Conservation (phyloP, 1,140 invertebrate species). For the Drosophila triauraria region DNA sequence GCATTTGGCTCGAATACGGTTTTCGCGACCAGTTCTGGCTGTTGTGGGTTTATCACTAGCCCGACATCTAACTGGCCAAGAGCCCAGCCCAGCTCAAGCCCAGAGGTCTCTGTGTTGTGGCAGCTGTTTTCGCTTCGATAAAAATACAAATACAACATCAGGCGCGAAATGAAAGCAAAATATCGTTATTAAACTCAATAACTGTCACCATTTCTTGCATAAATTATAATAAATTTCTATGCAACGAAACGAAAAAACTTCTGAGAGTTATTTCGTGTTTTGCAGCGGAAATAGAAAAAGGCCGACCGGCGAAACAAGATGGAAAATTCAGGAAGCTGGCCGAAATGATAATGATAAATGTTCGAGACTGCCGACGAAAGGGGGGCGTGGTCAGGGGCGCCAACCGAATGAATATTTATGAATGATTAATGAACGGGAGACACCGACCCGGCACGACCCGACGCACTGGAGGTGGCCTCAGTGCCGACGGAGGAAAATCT, state of each 20-base stretch:
- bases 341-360: conserved; percentile 79
- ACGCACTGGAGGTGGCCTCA: conserved; percentile 16
- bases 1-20: conserved; percentile 59
- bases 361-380: conserved; percentile 22
- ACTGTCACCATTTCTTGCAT: conserved; percentile 65
- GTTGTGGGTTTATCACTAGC: conserved; percentile 34
- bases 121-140: conserved; percentile 67
- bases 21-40: conserved; percentile 33
- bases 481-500: conserved; percentile 29
- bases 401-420: conserved; percentile 66
- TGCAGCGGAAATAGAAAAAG: conserved; percentile 64
- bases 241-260: conserved; percentile 30
- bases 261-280: conserved; percentile 43
- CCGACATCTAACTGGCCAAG: conserved; percentile 40
- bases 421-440: conserved; percentile 70
- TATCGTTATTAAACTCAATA: conserved; percentile 73
- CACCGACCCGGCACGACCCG: not conserved
- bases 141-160: conserved; percentile 58
- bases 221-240: conserved; percentile 75
- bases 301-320: conserved; percentile 43
- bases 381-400: conserved; percentile 29
- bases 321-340: conserved; percentile 47
- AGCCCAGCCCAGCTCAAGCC: conserved; percentile 19
- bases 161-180: conserved; percentile 28
- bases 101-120: conserved; percentile 11